Evolutionary conservation across 1,140 invertebrate species (phyloP).

Genomic region (Dryas iulia): DNA sequence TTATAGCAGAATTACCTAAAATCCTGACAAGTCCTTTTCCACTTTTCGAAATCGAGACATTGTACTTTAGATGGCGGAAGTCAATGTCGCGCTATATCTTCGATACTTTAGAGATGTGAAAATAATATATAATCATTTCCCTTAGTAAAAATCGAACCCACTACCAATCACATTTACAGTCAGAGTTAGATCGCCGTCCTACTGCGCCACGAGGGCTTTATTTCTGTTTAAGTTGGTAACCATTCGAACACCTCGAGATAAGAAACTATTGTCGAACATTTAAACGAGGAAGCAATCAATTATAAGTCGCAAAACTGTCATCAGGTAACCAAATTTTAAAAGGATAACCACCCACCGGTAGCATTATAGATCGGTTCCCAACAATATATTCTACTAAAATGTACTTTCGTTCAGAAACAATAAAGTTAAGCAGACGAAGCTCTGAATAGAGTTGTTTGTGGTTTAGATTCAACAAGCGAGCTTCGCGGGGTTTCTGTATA

Average conservation of each 20-base stretch:
- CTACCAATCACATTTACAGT: too few relatives aligned
- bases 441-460: slow-evolving; percentile 67
- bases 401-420: slow-evolving; percentile 53
- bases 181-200: too few relatives aligned
- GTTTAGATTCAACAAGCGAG: slow-evolving; percentile 59
- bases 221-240: not conserved
- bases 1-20: too few relatives aligned
- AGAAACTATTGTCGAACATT: not conserved
- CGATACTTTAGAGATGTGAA: too few relatives aligned
- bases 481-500: slow-evolving; percentile 48
- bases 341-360: slow-evolving; percentile 64
- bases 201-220: too few relatives aligned
- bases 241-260: not conserved
- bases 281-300: slow-evolving; percentile 64
- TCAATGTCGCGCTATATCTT: too few relatives aligned
- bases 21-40: too few relatives aligned
- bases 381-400: slow-evolving; percentile 55
- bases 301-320: slow-evolving; percentile 65
- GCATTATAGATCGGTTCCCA: slow-evolving; percentile 70
- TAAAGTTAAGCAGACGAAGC: slow-evolving; percentile 29
- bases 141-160: too few relatives aligned
- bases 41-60: too few relatives aligned
- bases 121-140: too few relatives aligned
- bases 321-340: slow-evolving; percentile 50
- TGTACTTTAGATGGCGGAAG: too few relatives aligned